Percentiles rank a stretch among this genome's conserved stretches.
Evolutionary conservation across 2,888 invertebrate genomes (phyloP).

Genomic region (Stenotaenia linearis): DNA sequence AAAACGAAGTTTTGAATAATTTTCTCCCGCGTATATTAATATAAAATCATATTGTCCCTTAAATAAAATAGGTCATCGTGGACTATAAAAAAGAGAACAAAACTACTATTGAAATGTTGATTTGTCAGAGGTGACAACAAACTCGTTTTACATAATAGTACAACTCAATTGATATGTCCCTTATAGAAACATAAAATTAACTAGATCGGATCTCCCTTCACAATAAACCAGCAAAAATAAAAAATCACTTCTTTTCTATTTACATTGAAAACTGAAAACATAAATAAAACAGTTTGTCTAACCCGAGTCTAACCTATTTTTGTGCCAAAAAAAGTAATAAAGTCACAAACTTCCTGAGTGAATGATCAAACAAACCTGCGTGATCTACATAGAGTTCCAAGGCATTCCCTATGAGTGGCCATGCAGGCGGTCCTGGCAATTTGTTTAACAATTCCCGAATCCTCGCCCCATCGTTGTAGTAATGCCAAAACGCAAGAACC

Average conservation of each 20-base stretch:
- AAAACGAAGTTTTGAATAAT: too few species aligned
- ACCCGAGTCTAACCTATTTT: too few species aligned
- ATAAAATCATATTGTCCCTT: background rate
- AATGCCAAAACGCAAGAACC: background rate
- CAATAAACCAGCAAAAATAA: too few species aligned
- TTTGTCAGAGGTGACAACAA: background rate
- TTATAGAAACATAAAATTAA: background rate
- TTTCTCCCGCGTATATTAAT: too few species aligned
- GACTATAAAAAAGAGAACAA: background rate
- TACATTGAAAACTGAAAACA: too few species aligned
- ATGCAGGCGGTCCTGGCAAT: constrained; percentile 57
- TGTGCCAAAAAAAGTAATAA: background rate
- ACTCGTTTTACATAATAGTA: background rate
- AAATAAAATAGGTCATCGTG: background rate
- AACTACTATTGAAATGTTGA: background rate
- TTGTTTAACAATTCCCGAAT: constrained; percentile 45
- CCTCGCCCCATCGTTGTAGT: background rate
- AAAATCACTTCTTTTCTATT: too few species aligned
- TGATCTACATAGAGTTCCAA: constrained; percentile 57
- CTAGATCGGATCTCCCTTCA: background rate
- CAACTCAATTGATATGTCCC: background rate
- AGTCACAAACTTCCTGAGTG: background rate
- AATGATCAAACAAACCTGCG: constrained; percentile 49
- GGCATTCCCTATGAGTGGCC: constrained; percentile 59
- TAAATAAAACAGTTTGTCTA: too few species aligned